phyloP scores from a whole-genome alignment of 2,113 vertebrate species.

The Gulo gulo region DNA sequence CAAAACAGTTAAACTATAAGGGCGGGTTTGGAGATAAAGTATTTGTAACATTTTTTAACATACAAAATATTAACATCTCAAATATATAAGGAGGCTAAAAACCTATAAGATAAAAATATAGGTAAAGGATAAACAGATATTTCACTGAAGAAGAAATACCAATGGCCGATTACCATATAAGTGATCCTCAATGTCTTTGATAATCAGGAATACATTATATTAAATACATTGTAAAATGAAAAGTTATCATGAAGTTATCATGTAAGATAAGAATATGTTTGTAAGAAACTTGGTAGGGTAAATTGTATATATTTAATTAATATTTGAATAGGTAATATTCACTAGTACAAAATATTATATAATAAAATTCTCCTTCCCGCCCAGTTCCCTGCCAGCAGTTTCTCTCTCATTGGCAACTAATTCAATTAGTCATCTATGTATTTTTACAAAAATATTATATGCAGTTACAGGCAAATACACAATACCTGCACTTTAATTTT shows the following conservation, averaged over 20 bases:
- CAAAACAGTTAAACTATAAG: neutral
- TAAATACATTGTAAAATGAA: neutral
- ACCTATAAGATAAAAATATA: neutral
- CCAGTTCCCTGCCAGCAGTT: neutral
- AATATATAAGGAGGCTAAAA: neutral
- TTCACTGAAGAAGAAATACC: neutral
- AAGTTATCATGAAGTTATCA: neutral
- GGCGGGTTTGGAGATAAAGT: neutral
- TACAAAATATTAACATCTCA: neutral
- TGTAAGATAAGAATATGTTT: neutral
- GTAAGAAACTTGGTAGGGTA: neutral
- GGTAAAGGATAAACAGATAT: neutral
- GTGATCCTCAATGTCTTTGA: neutral
- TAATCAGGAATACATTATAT: neutral
- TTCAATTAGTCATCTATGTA: neutral
- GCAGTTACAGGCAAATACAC: neutral
- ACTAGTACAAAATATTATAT: neutral
- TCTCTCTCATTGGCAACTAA: neutral
- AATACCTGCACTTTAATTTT: neutral
- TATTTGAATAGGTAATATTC: neutral
- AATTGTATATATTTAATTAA: neutral
- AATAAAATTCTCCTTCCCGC: neutral
- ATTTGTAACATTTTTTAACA: neutral
- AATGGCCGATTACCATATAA: neutral
- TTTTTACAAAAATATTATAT: neutral